Evolutionary conservation across 2,888 invertebrate genomes (phyloP), one percentile per base, ranked within the genome.

Genomic region (Ptychoptera contaminata): DNA sequence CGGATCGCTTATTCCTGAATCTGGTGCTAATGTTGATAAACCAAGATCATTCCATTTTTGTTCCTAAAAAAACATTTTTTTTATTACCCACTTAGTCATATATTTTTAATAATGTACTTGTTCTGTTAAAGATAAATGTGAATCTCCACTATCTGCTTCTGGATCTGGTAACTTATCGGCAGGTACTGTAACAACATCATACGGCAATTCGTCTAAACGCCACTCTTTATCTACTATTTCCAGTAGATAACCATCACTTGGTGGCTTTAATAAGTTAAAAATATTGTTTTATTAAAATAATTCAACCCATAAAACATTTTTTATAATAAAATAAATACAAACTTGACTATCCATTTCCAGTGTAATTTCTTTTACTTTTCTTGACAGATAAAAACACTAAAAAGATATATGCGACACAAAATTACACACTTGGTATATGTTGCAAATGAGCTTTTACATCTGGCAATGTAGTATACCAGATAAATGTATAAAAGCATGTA

Each of bases 101-200:
- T 14, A 4, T 5, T 36, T 12, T n/a, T 3, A n/a, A 2, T 36
- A 2, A 36, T 36, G 77, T 57, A 86, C 85, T 59, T 84, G 86
- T 62, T 94, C 92, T 58, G 82, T 83, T 8, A 93, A 68, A 0
- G 91, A 91, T 59, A 92, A 77, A 58, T 85, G 85, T 4, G 87
- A 82, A 67, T 92, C 92, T 16, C 86, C 90, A 53, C 84, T 85
- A 63, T 94, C 93, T 2, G 90, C 86, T 62, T 90, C 90, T 1
- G 87, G 87, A 68, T 94, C 93, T 1, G 93, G 88, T 42, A 94
- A 68, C 67, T 93, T 92, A 57, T 82, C 77, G 42, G 80, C 62
- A 2, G 93, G 93, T 7, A 94, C 91, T 44, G 68, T 59, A 53
- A 86, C 86, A 58, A 91, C 90, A 63, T 92, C 91, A 54, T 79